These are phyloP conservation scores for Phallusia fumigata DNA, from an alignment of 23 tunicate genomes.

Conservation along the genomic window DNA sequence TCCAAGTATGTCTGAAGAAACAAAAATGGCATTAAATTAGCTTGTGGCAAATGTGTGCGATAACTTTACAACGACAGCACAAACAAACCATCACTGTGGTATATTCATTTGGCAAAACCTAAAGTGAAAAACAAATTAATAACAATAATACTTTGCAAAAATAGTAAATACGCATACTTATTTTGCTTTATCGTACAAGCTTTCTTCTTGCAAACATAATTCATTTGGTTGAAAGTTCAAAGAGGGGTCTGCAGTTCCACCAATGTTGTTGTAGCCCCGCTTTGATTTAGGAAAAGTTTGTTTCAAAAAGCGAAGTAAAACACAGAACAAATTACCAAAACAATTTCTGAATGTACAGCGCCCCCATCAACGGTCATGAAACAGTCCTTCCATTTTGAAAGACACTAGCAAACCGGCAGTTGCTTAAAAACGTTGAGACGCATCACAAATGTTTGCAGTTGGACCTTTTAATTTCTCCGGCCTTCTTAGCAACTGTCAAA, in stretches of 20 bases:
- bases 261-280: background rate
- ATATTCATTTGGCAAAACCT: background rate
- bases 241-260: background rate
- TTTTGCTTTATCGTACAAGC: background rate
- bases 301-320: too few species aligned
- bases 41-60: background rate
- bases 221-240: background rate
- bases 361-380: too few species aligned
- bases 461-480: too few species aligned
- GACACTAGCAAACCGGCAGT: too few species aligned
- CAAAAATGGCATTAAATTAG: background rate
- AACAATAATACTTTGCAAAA: background rate
- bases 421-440: too few species aligned
- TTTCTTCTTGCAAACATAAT: background rate
- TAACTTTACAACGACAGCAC: background rate
- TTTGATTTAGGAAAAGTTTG: conserved; percentile 6
- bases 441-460: too few species aligned
- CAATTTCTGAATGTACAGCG: too few species aligned
- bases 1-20: background rate
- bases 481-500: too few species aligned
- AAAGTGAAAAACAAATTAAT: background rate
- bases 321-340: too few species aligned
- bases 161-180: background rate
- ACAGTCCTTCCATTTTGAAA: too few species aligned
- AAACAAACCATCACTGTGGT: too few species aligned